Conservation (phyloP, 92 coral and sea anemone species). For the Zoanthus sociatus region DNA sequence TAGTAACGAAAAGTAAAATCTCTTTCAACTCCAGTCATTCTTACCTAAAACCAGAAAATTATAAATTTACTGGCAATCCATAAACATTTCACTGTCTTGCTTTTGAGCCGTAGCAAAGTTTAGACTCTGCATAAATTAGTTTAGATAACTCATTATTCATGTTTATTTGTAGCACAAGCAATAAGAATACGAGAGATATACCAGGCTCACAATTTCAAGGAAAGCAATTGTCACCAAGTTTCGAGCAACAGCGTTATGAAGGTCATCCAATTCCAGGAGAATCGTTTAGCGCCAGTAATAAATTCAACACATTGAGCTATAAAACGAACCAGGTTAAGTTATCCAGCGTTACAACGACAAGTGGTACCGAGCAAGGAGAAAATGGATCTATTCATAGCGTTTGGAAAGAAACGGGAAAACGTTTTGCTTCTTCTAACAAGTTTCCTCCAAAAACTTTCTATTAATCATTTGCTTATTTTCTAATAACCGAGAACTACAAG, state of each 20-base stretch:
- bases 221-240: not conserved
- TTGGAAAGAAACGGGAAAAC: slow-evolving; percentile 1
- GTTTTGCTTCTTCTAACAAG: slow-evolving; percentile 8
- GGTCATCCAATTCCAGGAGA: not conserved
- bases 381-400: slow-evolving; percentile 1
- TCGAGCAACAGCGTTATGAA: not conserved
- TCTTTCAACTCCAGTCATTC: too few species aligned
- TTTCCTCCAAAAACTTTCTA: not conserved
- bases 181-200: not conserved
- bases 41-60: too few species aligned
- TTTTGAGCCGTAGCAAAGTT: not conserved
- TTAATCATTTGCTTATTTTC: not conserved
- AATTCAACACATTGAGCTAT: not conserved
- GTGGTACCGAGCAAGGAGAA: not conserved
- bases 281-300: not conserved
- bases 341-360: not conserved
- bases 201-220: not conserved
- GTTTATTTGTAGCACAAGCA: not conserved
- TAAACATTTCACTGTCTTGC: too few species aligned
- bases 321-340: not conserved
- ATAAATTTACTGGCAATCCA: too few species aligned
- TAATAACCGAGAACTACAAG: not conserved
- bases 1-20: too few species aligned
- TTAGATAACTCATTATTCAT: too few species aligned
- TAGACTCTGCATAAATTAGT: not conserved